Base-by-base conservation (phyloP, 2,888 invertebrate species). In the Diarsia dahlii region DNA sequence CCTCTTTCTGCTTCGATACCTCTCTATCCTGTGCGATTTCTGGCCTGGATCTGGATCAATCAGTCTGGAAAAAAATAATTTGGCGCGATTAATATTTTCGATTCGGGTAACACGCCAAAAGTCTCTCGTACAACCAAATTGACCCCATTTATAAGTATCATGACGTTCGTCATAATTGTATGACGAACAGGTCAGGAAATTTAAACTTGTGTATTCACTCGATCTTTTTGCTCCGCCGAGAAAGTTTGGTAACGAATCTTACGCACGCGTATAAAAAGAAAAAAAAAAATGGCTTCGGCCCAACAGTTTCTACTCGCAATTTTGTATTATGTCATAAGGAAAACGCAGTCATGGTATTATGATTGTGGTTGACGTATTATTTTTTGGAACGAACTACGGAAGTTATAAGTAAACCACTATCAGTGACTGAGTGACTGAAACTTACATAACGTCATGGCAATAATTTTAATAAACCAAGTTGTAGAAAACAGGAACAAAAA, bases 251-350 rank as follows among this genome's bases (percentile, higher is more conserved):
- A 23, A 73, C 46, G 23, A 52, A 79, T 23, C 52, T 34, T 71
- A 71, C n/a, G 12, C 13, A 46, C 18, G 20, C 15, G 18, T 18
- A 50, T 8, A 39, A 77, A 68, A 56, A 12, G 18, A 20, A 50
- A 64, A 78, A 77, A 64, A 56, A 28, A 23, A 0, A 64, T 28
- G 15, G 56, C 46, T 23, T 28, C 28, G 70, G 10, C 63, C 54
- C 46, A 65, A 50, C 15, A 78, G 28, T 70, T 48, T 80, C 39
- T 65, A 46, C 58, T 34, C 23, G 52, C 23, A 80, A 52, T 78
- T 65, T 65, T 23, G 23, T 65, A 52, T 72, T 80, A 65, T 52
- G 58, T 72, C 64, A 72, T 58, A 28, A 60, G 58, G 64, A 80
- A 77, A 80, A 72, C 15, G 52, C 5, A 15, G 8, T n/a, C 34